Evolutionary conservation across 2,888 invertebrate species (phyloP).

Genomic region (Pheosia tremula): DNA sequence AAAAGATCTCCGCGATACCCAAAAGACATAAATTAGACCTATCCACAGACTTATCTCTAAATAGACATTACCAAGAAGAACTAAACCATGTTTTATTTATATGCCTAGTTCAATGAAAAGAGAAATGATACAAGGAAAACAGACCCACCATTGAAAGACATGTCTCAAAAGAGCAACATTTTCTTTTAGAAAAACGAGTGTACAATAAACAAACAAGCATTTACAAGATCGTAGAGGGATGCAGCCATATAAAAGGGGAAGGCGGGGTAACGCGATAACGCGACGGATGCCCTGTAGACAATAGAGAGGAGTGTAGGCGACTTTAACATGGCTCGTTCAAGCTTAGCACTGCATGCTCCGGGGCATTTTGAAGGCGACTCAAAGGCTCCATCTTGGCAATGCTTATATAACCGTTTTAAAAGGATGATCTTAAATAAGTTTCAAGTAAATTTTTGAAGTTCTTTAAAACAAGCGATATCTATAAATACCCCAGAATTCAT

Average conservation of each 20-base stretch:
- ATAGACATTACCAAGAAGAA: background rate
- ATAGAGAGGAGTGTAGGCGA: constrained; percentile 41
- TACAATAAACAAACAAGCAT: constrained; percentile 40
- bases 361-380: constrained; percentile 28
- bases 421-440: background rate
- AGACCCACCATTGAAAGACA: constrained; percentile 24
- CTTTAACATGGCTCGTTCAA: constrained; percentile 39
- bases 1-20: too few relatives aligned
- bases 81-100: background rate
- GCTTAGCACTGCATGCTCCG: constrained; percentile 19
- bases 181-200: constrained; percentile 32
- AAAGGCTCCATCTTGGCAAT: background rate
- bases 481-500: too few relatives aligned
- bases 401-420: constrained; percentile 14
- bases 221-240: constrained; percentile 34
- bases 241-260: constrained; percentile 52
- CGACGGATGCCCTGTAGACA: constrained; percentile 53
- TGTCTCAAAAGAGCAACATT: constrained; percentile 34
- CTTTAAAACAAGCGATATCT: too few relatives aligned
- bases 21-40: background rate
- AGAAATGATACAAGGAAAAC: constrained; percentile 26
- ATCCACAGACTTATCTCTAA: background rate
- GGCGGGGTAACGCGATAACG: constrained; percentile 52
- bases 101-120: constrained; percentile 7
- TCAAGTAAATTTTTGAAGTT: background rate